These are phyloP conservation scores for Ambastaia sidthimunki DNA, from an alignment of 2,797 vertebrate genomes.

Conservation along the genomic window DNA sequence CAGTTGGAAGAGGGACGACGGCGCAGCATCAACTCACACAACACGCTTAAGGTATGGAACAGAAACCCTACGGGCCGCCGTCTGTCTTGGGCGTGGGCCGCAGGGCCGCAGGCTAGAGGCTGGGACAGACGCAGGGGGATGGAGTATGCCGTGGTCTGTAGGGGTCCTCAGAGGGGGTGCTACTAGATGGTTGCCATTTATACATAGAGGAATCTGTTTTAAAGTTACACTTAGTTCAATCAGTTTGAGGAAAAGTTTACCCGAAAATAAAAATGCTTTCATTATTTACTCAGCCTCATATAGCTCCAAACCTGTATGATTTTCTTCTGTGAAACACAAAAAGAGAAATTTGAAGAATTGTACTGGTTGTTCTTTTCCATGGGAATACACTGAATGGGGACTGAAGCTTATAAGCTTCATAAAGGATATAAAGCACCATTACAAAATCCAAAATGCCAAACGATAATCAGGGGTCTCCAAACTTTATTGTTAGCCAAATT, in stretches of 20 bases:
- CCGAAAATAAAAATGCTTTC: neutral
- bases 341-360: too few relatives aligned
- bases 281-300: neutral
- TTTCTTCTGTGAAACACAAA: neutral
- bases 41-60: slow-evolving; percentile 89
- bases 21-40: slow-evolving; percentile 89
- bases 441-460: too few relatives aligned
- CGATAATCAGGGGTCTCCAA: too few relatives aligned
- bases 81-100: slow-evolving; percentile 31
- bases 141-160: slow-evolving; percentile 36
- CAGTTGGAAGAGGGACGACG: slow-evolving; percentile 93
- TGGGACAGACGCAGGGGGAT: slow-evolving; percentile 45
- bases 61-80: slow-evolving; percentile 40
- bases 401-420: too few relatives aligned
- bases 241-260: neutral
- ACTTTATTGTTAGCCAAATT: too few relatives aligned
- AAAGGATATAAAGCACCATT: too few relatives aligned
- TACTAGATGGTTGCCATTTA: slow-evolving; percentile 23
- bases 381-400: too few relatives aligned
- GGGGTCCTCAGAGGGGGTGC: slow-evolving; percentile 20
- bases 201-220: neutral
- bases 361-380: too few relatives aligned
- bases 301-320: neutral
- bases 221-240: neutral
- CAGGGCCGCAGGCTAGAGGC: slow-evolving; percentile 46